phyloP scores from a whole-genome alignment of 2,113 vertebrate genomes.

The Menidia beryllina region DNA sequence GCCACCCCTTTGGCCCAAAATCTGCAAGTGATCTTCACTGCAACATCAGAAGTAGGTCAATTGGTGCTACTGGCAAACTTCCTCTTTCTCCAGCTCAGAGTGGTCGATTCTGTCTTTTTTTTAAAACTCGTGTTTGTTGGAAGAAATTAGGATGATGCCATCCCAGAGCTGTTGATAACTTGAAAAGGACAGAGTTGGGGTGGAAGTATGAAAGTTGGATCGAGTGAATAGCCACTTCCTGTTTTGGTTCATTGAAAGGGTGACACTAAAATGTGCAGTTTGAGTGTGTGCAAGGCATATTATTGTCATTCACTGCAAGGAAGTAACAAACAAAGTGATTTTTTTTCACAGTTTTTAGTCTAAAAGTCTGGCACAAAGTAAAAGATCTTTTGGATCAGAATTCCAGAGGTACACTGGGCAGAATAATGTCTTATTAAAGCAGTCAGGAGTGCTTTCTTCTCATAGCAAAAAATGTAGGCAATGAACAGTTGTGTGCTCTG shows the following conservation, averaged over 20 bases:
- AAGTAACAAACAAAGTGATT: not conserved
- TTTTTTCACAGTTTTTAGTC: too few relatives aligned
- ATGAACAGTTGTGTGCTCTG: too few relatives aligned
- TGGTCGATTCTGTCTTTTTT: constrained; percentile 59
- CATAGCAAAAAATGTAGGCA: not conserved
- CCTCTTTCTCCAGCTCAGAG: constrained; percentile 28
- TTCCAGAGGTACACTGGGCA: not conserved
- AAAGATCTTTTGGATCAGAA: not conserved
- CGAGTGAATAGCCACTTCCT: constrained; percentile 24
- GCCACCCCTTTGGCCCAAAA: constrained; percentile 49
- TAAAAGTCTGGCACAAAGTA: not conserved
- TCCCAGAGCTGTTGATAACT: constrained; percentile 54
- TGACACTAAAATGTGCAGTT: not conserved
- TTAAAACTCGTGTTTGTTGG: constrained; percentile 49
- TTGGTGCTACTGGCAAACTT: constrained; percentile 53
- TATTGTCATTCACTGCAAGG: not conserved
- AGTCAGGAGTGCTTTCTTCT: not conserved
- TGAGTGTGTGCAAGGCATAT: not conserved
- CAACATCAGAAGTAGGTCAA: constrained; percentile 67
- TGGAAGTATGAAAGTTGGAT: constrained; percentile 23
- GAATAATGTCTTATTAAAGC: not conserved
- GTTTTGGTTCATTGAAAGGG: constrained; percentile 4
- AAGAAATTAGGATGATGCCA: constrained; percentile 42
- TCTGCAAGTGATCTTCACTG: constrained; percentile 51
- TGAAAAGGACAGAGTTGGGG: constrained; percentile 46